These are phyloP conservation scores for Ceyx melanurus DNA, from an alignment of 2,113 vertebrate species.

Conservation along the genomic window DNA sequence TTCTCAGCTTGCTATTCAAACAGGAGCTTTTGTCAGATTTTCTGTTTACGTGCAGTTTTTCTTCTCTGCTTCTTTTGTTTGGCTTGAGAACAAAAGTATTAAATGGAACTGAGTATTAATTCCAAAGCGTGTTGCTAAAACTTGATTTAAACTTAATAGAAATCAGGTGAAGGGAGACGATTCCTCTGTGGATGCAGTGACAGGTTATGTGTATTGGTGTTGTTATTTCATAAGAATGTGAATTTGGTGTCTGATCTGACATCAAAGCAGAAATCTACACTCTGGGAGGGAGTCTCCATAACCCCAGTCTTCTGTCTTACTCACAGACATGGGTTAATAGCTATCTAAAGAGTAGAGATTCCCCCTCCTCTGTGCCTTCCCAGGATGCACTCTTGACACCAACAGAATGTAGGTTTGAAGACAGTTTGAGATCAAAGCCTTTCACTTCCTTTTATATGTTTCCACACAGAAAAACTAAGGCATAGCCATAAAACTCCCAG, in stretches of 20 bases:
- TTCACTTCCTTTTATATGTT: background rate
- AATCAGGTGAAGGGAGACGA: background rate
- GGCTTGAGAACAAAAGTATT: background rate
- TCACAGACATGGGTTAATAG: background rate
- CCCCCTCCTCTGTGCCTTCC: fast-evolving
- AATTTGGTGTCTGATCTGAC: background rate
- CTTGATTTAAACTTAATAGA: background rate
- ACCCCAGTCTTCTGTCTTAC: background rate
- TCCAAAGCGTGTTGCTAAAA: background rate
- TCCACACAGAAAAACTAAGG: background rate
- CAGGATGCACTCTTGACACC: background rate
- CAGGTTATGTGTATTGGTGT: background rate
- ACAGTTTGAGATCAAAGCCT: background rate
- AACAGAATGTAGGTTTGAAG: background rate
- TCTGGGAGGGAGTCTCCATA: background rate
- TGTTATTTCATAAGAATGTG: background rate
- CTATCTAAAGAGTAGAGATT: background rate
- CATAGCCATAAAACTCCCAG: background rate
- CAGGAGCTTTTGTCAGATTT: background rate
- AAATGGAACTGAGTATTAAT: background rate
- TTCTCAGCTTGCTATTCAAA: background rate
- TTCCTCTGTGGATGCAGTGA: background rate
- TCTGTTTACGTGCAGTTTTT: background rate
- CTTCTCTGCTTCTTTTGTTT: background rate
- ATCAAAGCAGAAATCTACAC: background rate